phyloP scores from a whole-genome alignment of 2,113 vertebrate species.

The Suricata suricatta region DNA sequence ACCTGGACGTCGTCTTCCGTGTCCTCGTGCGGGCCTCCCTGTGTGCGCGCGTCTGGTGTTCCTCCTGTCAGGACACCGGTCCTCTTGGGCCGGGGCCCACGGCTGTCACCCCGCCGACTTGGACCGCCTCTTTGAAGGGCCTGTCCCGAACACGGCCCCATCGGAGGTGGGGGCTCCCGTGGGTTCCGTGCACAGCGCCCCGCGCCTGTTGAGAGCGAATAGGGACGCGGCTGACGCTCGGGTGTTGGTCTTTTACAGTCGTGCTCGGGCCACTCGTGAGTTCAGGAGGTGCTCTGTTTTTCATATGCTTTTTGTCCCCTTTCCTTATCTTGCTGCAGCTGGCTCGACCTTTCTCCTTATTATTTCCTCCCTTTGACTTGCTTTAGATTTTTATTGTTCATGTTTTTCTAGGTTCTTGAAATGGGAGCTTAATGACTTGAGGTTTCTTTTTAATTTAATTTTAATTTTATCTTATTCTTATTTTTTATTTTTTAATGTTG shows the following conservation, averaged over 20 bases:
- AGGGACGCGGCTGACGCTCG: neutral
- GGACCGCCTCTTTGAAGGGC: neutral
- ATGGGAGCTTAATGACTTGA: neutral
- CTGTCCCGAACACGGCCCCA: neutral
- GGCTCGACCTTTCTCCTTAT: neutral
- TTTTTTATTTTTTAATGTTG: no score
- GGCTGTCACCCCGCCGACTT: no score
- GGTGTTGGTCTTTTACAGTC: neutral
- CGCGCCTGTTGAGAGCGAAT: accelerated
- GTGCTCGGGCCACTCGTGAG: no score
- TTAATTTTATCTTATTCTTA: no score
- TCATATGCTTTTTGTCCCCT: neutral
- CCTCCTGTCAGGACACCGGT: neutral
- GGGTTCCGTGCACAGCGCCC: neutral
- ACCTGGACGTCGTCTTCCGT: no score
- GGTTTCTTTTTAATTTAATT: neutral
- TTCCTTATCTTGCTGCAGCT: neutral
- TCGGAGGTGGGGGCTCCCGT: neutral
- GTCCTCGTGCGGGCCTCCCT: neutral
- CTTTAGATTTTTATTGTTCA: neutral
- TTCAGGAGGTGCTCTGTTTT: neutral
- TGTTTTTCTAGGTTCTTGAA: neutral
- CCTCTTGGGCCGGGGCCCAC: no score
- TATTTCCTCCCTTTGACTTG: neutral
- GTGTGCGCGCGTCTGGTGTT: neutral